phyloP scores from a whole-genome alignment of 1,140 invertebrate species.

The Dryas iulia region DNA sequence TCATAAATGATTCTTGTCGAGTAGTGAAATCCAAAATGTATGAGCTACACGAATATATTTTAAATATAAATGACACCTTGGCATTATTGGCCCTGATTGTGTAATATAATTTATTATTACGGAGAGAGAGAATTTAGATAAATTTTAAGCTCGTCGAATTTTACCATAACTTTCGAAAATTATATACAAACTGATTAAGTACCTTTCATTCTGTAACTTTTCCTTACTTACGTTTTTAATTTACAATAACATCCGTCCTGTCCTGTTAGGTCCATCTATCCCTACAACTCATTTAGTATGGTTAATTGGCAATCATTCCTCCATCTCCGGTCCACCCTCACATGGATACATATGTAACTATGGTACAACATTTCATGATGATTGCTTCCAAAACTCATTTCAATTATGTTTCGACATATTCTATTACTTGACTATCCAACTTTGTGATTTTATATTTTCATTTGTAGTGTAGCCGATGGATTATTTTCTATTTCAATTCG shows the following conservation, averaged over 20 bases:
- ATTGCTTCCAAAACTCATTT: constrained; percentile 24
- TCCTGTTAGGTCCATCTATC: background rate
- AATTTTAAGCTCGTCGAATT: too few species aligned
- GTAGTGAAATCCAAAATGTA: too few species aligned
- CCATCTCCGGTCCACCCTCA: constrained; percentile 57
- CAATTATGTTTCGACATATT: background rate
- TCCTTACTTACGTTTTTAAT: too few species aligned
- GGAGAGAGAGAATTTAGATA: too few species aligned
- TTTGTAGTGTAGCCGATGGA: background rate
- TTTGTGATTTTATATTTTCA: background rate
- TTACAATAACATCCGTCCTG: background rate
- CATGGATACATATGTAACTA: constrained; percentile 40
- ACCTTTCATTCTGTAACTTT: too few species aligned
- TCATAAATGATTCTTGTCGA: too few species aligned
- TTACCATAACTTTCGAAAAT: too few species aligned
- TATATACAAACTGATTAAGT: too few species aligned
- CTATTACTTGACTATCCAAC: background rate
- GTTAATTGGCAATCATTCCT: constrained; percentile 67
- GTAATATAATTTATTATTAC: too few species aligned
- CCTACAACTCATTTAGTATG: constrained; percentile 13
- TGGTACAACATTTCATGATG: constrained; percentile 35
- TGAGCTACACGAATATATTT: too few species aligned
- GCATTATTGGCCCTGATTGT: too few species aligned
- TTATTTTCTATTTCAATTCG: background rate
- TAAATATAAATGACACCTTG: too few species aligned